Evolutionary conservation across 1,140 invertebrate genomes (phyloP).

Genomic region (Monochamus saltuarius): DNA sequence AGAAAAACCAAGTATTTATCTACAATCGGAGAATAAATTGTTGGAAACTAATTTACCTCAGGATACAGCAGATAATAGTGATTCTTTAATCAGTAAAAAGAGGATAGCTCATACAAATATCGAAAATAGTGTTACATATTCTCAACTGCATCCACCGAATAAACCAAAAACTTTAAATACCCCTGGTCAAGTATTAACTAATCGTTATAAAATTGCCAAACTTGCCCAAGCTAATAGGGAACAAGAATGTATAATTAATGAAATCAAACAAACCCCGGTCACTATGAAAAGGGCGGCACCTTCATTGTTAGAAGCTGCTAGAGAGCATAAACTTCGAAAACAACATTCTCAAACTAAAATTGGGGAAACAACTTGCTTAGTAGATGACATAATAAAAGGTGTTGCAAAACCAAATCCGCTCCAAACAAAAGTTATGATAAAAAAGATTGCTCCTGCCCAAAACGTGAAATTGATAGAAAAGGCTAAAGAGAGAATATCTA

Average conservation of each 20-base stretch:
- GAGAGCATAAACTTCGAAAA: conserved; percentile 32
- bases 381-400: conserved; percentile 45
- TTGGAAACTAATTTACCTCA: too few species aligned
- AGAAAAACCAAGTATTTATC: conserved; percentile 14
- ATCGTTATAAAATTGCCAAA: conserved; percentile 45
- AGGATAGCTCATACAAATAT: conserved; percentile 55
- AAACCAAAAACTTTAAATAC: conserved; percentile 36
- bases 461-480: conserved; percentile 61
- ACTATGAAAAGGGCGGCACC: conserved; percentile 25
- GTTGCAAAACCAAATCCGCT: conserved; percentile 30
- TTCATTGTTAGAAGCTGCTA: conserved; percentile 33
- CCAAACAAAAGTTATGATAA: conserved; percentile 14
- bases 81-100: conserved; percentile 42
- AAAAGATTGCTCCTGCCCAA: conserved; percentile 62
- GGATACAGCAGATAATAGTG: too few species aligned
- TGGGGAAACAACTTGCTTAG: conserved; percentile 7
- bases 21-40: background rate
- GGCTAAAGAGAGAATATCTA: conserved; percentile 60
- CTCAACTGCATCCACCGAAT: conserved; percentile 15
- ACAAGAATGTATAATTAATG: conserved; percentile 41
- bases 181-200: conserved; percentile 40
- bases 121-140: conserved; percentile 23
- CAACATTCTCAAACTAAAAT: background rate
- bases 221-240: conserved; percentile 41
- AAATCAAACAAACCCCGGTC: conserved; percentile 31